Evolutionary conservation across 2,113 vertebrate genomes (phyloP).

Genomic region (Gymnarchus niloticus): DNA sequence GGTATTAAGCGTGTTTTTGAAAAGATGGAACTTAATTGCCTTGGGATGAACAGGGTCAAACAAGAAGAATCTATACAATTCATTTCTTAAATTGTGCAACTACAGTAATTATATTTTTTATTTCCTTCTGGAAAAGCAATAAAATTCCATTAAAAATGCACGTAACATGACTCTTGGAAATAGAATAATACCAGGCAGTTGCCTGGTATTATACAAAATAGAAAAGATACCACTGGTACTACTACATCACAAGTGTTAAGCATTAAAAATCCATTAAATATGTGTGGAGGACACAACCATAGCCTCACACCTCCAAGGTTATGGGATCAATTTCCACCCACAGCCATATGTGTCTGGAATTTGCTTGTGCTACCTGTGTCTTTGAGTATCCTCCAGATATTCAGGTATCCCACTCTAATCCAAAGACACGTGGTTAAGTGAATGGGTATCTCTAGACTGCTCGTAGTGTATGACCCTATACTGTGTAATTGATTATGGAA

Average conservation of each 20-base stretch:
- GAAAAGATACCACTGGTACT: background rate
- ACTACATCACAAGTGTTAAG: background rate
- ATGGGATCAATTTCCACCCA: background rate
- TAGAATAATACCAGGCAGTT: background rate
- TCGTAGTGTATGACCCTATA: background rate
- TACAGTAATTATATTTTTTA: background rate
- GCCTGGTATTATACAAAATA: background rate
- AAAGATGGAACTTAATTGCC: background rate
- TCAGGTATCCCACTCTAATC: background rate
- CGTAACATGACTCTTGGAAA: background rate
- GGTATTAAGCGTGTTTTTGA: background rate
- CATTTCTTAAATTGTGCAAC: no score
- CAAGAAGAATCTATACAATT: no score
- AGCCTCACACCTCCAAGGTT: background rate
- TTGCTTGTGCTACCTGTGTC: background rate
- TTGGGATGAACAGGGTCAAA: background rate
- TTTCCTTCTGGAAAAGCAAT: background rate
- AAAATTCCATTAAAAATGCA: no score
- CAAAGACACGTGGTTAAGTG: background rate
- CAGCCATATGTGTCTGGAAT: background rate
- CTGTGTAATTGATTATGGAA: background rate
- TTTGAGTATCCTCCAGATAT: background rate
- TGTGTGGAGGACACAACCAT: background rate
- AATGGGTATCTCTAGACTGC: background rate
- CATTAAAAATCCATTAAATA: background rate